phyloP scores from a whole-genome alignment of 2,113 vertebrate genomes.

The Panthera leo region DNA sequence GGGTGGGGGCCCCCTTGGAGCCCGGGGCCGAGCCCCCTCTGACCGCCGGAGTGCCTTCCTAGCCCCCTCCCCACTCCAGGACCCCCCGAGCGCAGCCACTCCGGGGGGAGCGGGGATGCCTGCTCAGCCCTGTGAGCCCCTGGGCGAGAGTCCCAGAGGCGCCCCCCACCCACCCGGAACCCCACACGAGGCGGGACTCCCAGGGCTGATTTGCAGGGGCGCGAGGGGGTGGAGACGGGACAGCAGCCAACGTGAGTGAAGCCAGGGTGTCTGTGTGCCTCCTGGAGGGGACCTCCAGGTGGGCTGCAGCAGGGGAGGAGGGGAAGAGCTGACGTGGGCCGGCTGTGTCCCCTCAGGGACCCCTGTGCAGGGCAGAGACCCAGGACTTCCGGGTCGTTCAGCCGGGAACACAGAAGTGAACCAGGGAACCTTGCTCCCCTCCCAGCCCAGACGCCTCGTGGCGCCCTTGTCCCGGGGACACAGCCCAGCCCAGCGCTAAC shows the following conservation, averaged over 20 bases:
- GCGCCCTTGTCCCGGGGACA: background rate
- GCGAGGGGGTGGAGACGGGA: background rate
- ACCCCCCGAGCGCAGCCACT: background rate
- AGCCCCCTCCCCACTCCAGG: background rate
- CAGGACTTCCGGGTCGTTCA: background rate
- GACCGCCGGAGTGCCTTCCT: background rate
- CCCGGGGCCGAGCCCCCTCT: too few relatives aligned
- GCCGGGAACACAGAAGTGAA: background rate
- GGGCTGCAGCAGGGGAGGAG: background rate
- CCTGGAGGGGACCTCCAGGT: background rate
- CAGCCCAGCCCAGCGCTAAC: background rate
- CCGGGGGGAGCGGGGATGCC: background rate
- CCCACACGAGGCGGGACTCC: background rate
- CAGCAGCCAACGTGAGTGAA: background rate
- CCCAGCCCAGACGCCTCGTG: background rate
- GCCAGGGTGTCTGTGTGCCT: accelerated
- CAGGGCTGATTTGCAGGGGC: background rate
- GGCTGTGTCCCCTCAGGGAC: background rate
- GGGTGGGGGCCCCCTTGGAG: background rate
- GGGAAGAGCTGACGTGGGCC: background rate
- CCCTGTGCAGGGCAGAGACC: background rate
- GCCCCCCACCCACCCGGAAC: background rate
- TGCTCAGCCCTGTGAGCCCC: background rate
- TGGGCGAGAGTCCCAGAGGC: background rate
- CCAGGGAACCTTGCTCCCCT: background rate